These are phyloP conservation scores for Acanthosepion esculentum DNA, from an alignment of 2,888 invertebrate genomes.

Conservation along the genomic window DNA sequence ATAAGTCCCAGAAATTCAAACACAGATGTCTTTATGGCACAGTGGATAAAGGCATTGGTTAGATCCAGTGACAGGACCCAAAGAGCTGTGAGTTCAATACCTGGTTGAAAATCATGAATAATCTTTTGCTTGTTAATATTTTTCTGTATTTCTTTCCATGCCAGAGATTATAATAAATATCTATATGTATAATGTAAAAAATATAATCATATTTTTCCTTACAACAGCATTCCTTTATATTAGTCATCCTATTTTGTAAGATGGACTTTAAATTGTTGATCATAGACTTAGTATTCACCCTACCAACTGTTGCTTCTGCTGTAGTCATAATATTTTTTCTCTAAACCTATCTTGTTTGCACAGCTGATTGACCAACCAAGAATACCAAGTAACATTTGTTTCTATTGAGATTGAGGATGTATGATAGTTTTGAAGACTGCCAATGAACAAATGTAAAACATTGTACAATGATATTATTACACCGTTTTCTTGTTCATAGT, in stretches of 20 bases:
- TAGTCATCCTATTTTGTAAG: neutral
- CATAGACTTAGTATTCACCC: neutral
- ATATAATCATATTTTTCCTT: neutral
- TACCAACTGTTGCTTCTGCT: neutral
- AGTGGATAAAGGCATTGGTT: too few relatives aligned
- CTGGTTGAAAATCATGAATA: neutral
- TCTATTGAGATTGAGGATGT: too few relatives aligned
- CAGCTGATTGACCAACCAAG: neutral
- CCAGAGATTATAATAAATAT: neutral
- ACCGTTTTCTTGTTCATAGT: neutral
- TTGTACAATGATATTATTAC: too few relatives aligned
- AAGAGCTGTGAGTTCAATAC: too few relatives aligned
- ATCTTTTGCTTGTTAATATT: too few relatives aligned
- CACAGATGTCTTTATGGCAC: too few relatives aligned
- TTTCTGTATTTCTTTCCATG: too few relatives aligned
- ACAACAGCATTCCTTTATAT: slow-evolving; percentile 4
- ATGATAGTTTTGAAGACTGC: too few relatives aligned
- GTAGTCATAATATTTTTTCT: neutral
- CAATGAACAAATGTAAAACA: too few relatives aligned
- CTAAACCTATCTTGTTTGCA: neutral
- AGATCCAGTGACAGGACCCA: too few relatives aligned
- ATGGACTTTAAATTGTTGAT: neutral
- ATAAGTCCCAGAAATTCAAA: too few relatives aligned
- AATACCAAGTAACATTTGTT: neutral
- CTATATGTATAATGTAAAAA: neutral